Base-by-base conservation (phyloP, 2,113 vertebrate genomes). In the Pterocles orientalis region DNA sequence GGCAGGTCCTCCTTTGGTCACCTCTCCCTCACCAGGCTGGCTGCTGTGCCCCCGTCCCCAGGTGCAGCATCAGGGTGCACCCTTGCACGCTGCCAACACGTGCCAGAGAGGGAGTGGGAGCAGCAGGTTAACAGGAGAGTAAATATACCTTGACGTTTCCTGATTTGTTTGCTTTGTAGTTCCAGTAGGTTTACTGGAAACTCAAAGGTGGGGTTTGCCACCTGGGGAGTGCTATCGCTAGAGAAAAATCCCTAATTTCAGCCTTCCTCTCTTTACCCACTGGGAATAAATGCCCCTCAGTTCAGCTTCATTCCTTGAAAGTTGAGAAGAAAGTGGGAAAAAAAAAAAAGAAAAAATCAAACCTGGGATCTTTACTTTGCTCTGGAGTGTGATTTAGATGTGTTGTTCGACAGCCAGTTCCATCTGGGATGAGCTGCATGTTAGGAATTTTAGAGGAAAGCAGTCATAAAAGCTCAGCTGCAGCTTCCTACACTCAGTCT, bases 211-310 rank as follows among this genome's bases (percentile, higher is more conserved):
- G 51, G 21, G 47, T 78, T 86, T 91, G 56, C 51, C 11, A 12
- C 61, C 68, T 47, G 33, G 24, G 12, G 29, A 81, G 47, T 25
- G 41, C 81, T 94, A 2, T 81, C 0, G 2, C 64, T 80, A 51
- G 33, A 62, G 64, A 94, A 93, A 93, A 83, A 90, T 73, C 68
- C 57, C 86, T 65, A 29, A 34, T 95, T 93, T 88, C 71, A 83
- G 72, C 43, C 14, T 33, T 71, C 33, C 14, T 92, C 19, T 57
- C 43, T 69, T 93, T 51, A 48, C 18, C 51, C 26, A 10, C n/a
- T 76, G 61, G 58, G 61, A 86, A 58, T 65, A 64, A 60, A 83
- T 31, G 18, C 41, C 18, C 8, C 26, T 75, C 53, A 26, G 41
- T 36, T 69, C 26, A 65, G 56, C 62, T 54, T 62, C 19, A 16